Conservation (phyloP, 64 coral and sea anemone species). For the Stylophora pistillata region DNA sequence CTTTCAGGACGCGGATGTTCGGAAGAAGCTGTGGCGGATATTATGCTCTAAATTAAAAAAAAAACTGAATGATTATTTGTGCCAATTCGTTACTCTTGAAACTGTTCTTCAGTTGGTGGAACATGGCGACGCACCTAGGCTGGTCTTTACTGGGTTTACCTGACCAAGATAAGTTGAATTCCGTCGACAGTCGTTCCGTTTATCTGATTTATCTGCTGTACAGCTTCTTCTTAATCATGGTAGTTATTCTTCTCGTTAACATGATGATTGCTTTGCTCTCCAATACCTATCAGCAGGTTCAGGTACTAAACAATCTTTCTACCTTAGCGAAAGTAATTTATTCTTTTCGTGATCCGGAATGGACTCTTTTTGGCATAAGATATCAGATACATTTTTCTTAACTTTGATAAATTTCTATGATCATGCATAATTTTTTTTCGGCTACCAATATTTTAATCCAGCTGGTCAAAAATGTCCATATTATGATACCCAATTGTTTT, state of each 20-base stretch:
- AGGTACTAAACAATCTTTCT: neutral
- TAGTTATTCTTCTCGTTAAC: neutral
- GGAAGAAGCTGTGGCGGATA: no score
- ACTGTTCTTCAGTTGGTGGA: slow-evolving; percentile 11
- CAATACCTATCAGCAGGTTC: neutral
- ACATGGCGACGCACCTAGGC: neutral
- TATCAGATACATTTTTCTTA: no score
- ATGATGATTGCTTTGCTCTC: slow-evolving; percentile 1
- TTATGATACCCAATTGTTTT: no score
- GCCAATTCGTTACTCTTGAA: no score
- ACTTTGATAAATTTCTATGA: no score
- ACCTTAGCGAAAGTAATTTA: neutral
- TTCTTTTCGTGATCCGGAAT: no score
- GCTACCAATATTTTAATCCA: no score
- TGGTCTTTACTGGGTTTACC: slow-evolving; percentile 24
- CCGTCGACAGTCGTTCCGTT: neutral
- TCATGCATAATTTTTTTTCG: no score
- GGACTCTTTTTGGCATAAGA: no score
- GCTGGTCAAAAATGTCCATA: no score
- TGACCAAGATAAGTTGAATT: neutral
- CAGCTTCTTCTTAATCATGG: neutral
- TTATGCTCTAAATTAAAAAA: no score
- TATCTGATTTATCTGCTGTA: neutral
- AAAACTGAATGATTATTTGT: neutral
- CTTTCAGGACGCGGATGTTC: no score